Base-by-base conservation (phyloP, 2,113 vertebrate genomes). In the Hystrix cristata region DNA sequence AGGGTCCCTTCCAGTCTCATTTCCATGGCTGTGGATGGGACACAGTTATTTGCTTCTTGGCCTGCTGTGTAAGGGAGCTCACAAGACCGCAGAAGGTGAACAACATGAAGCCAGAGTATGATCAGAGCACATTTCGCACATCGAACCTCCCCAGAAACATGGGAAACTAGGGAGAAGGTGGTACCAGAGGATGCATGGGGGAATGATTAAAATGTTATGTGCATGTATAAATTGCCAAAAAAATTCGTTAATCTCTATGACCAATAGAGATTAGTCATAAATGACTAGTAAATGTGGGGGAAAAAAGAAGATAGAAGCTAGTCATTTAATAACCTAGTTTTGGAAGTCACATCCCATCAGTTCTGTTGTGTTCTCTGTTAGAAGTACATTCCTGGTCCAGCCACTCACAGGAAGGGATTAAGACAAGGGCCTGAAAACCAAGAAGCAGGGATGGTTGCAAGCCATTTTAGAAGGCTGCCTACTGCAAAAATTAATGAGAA, bases 301-400 rank as follows among this genome's bases (percentile, higher is more conserved):
- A 71, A 62, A 62, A 69, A 43, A 43, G 27, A 53, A 78, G 46
- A 23, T 55, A 23, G 65, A 92, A 51, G 21, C 7, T 80, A 48
- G 48, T 67, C 43, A 76, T 65, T 79, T 71, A 71, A 46, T 92
- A 82, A 90, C 19, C 25, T 82, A 34, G 72, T 60, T 92, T 95
- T 91, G 27, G 76, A 87, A 87, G 27, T 31, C 14, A n/a, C 43
- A n/a, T 64, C 71, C 15, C 74, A 0, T 89, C 12, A 57, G 0
- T 89, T 94, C 89, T 87, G 53, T 29, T 91, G 7, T 67, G 64
- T 87, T 85, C 85, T 83, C 0, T 64, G n/a, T 92, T 92, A 80
- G 69, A 84, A 67, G 55, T 11, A 23, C 71, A 23, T 96, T 12
- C 51, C 19, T 48, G 69, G 43, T 88, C 12, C 7, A 55, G 9